Conservation (phyloP, 2,797 vertebrate species). For the Peromyscus melanophrys region DNA sequence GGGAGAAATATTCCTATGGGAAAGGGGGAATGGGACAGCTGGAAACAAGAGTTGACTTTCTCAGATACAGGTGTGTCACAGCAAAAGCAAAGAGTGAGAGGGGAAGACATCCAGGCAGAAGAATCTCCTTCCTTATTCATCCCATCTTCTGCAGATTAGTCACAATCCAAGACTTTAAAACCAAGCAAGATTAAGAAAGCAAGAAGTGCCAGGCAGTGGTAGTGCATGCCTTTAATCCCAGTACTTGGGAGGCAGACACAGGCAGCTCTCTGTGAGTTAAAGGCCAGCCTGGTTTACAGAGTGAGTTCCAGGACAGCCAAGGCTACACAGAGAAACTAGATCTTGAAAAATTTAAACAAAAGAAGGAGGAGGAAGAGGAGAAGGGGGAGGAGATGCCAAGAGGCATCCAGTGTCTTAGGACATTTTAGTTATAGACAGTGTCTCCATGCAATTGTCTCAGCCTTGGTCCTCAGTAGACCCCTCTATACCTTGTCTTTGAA, state of each 20-base stretch:
- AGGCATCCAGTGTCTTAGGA: not conserved
- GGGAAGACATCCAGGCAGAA: not conserved
- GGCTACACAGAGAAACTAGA: not conserved
- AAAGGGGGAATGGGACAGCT: not conserved
- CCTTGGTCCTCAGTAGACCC: not conserved
- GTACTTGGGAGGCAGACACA: not conserved
- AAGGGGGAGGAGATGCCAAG: not conserved
- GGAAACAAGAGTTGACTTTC: not conserved
- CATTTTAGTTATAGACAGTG: no score
- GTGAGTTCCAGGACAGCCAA: not conserved
- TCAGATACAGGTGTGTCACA: not conserved
- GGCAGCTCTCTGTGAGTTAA: not conserved
- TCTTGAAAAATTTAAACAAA: not conserved
- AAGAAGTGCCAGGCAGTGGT: not conserved
- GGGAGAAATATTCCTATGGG: not conserved
- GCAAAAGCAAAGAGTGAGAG: not conserved
- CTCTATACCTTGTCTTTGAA: constrained; percentile 54
- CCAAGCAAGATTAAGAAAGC: not conserved
- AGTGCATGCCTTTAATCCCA: not conserved
- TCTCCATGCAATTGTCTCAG: not conserved
- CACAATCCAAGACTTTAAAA: not conserved
- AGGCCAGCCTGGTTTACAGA: not conserved
- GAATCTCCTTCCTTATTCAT: not conserved
- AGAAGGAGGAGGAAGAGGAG: accelerated
- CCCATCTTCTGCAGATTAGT: constrained; percentile 61